phyloP scores from a whole-genome alignment of 2,888 invertebrate species.

The Habrosyne pyritoides region DNA sequence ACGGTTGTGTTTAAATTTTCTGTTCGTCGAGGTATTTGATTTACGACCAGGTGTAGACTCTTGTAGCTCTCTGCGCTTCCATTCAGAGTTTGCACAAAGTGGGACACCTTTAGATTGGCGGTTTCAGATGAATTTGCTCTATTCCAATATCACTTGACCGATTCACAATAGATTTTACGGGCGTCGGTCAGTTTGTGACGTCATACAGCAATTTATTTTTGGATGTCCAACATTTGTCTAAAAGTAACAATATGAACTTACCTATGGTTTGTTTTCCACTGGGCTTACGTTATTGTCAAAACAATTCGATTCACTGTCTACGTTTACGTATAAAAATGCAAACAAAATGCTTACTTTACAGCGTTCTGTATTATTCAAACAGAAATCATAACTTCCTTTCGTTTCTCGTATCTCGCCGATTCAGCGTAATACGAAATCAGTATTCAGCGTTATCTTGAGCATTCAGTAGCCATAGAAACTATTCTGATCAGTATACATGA shows the following conservation, averaged over 20 bases:
- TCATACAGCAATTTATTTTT: slow-evolving; percentile 19
- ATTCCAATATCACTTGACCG: slow-evolving; percentile 43
- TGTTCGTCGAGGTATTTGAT: slow-evolving; percentile 56
- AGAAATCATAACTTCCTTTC: slow-evolving; percentile 70
- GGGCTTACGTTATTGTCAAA: slow-evolving; percentile 6
- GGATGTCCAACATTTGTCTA: neutral
- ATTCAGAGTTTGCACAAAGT: slow-evolving; percentile 71
- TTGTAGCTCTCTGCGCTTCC: slow-evolving; percentile 56
- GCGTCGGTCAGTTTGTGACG: slow-evolving; percentile 12
- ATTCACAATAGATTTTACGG: slow-evolving; percentile 26
- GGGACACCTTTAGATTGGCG: slow-evolving; percentile 61
- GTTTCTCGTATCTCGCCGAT: slow-evolving; percentile 43
- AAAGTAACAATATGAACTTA: neutral
- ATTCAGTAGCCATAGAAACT: slow-evolving; percentile 25
- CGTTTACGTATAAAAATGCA: slow-evolving; percentile 21
- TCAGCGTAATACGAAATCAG: slow-evolving; percentile 55
- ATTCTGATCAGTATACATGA: neutral
- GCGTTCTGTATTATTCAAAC: slow-evolving; percentile 58
- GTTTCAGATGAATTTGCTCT: slow-evolving; percentile 50
- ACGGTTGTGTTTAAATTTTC: slow-evolving; percentile 50
- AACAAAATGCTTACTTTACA: slow-evolving; percentile 43
- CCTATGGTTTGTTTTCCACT: no score
- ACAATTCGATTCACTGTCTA: slow-evolving; percentile 33
- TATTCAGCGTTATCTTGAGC: slow-evolving; percentile 51
- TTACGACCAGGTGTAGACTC: slow-evolving; percentile 68